Evolutionary conservation across 2,888 invertebrate genomes (phyloP).

Genomic region (Spilosoma lubricipeda): DNA sequence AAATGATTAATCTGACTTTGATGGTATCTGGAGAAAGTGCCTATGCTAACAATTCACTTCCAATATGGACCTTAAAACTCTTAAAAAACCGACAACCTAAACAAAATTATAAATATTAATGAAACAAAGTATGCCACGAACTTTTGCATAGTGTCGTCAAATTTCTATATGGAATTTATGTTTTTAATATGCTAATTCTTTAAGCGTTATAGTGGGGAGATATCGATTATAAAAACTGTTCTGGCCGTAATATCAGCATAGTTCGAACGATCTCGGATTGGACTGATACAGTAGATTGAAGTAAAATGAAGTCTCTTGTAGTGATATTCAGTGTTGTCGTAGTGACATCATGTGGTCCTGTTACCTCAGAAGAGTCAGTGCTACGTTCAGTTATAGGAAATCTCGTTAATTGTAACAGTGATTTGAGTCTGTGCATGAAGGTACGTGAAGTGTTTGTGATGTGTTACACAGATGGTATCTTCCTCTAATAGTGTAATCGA

Average conservation of each 20-base stretch:
- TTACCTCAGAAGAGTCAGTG: constrained; percentile 73
- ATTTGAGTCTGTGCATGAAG: constrained; percentile 78
- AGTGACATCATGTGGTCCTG: constrained; percentile 66
- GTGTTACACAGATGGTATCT: constrained; percentile 22
- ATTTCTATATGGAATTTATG: constrained; percentile 70
- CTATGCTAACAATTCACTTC: constrained; percentile 34
- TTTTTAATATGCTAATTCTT: constrained; percentile 78
- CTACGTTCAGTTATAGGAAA: constrained; percentile 67
- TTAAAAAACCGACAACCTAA: constrained; percentile 65
- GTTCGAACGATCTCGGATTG: constrained; percentile 73
- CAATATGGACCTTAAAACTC: constrained; percentile 63
- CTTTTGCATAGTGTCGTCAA: constrained; percentile 75
- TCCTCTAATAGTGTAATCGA: background rate
- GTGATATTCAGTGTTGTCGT: constrained; percentile 71
- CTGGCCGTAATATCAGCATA: constrained; percentile 76
- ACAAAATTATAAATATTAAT: constrained; percentile 78
- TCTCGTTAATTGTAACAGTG: constrained; percentile 79
- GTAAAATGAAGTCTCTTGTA: constrained; percentile 74
- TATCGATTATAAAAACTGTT: constrained; percentile 82
- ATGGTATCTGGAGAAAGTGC: constrained; percentile 49
- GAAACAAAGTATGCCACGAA: constrained; percentile 75
- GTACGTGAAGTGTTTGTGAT: constrained; percentile 63
- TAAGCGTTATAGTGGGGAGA: constrained; percentile 75
- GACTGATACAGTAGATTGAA: constrained; percentile 50
- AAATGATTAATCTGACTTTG: constrained; percentile 20